These are phyloP conservation scores for Heteromyza rotundicornis DNA, from an alignment of 2,888 invertebrate species.

Conservation along the genomic window DNA sequence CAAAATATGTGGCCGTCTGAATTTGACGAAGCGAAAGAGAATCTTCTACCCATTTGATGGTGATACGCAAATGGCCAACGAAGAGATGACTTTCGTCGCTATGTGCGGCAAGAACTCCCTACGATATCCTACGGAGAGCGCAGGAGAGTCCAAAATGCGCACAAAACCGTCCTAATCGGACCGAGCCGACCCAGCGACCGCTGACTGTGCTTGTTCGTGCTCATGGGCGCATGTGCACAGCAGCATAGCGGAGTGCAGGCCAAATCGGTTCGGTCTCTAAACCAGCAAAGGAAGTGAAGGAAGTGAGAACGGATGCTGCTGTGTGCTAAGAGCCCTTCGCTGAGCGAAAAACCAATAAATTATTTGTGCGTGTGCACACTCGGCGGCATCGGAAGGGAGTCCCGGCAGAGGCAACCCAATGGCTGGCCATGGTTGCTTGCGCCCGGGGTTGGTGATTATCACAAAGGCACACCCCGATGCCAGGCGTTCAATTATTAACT, in stretches of 20 bases:
- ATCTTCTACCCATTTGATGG: slow-evolving; percentile 50
- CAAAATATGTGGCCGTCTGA: slow-evolving; percentile 13
- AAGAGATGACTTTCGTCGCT: slow-evolving; percentile 37
- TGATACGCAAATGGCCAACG: slow-evolving; percentile 50
- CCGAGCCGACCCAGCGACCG: neutral
- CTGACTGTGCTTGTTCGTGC: neutral
- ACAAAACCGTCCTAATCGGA: too few species aligned
- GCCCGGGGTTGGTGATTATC: slow-evolving; percentile 29
- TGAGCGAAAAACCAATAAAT: slow-evolving; percentile 32
- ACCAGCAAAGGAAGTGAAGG: slow-evolving; percentile 19
- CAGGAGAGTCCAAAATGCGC: slow-evolving; percentile 5
- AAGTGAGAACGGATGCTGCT: slow-evolving; percentile 13
- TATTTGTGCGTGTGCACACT: slow-evolving; percentile 27
- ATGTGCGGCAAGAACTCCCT: slow-evolving; percentile 41
- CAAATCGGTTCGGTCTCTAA: neutral
- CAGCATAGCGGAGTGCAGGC: slow-evolving; percentile 25
- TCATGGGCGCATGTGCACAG: slow-evolving; percentile 19
- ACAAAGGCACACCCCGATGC: slow-evolving; percentile 2
- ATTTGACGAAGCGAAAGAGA: slow-evolving; percentile 35
- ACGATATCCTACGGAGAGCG: slow-evolving; percentile 38
- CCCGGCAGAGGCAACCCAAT: slow-evolving; percentile 39
- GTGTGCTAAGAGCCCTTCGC: slow-evolving; percentile 5
- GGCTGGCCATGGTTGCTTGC: slow-evolving; percentile 52
- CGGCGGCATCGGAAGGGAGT: slow-evolving; percentile 21
- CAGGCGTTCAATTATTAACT: neutral